phyloP scores from a whole-genome alignment of 2,113 vertebrate species.

The Polyodon spathula region DNA sequence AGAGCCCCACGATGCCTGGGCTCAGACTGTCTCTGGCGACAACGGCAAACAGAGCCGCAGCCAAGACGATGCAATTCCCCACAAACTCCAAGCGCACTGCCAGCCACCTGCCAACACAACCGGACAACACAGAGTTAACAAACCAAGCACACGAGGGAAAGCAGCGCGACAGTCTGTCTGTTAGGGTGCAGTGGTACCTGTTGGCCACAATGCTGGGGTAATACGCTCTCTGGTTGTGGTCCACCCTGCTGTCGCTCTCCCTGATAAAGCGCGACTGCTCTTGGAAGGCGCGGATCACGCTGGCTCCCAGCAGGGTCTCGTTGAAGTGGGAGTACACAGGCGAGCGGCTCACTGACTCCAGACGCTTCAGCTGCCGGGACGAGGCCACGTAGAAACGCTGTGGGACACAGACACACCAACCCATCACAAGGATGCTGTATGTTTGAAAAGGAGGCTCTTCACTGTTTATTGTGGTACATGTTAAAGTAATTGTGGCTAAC shows the following conservation, averaged over 20 bases:
- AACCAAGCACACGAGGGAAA: background rate
- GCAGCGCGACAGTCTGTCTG: rapidly evolving
- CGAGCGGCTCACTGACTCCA: slow-evolving; percentile 88
- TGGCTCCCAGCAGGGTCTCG: slow-evolving; percentile 83
- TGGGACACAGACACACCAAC: background rate
- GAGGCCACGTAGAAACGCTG: slow-evolving; percentile 92
- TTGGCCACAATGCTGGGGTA: slow-evolving; percentile 92
- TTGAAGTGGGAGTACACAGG: slow-evolving; percentile 91
- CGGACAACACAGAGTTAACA: slow-evolving; percentile 10
- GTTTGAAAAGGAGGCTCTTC: too few species aligned
- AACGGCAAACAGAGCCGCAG: slow-evolving; percentile 78
- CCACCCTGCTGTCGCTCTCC: slow-evolving; percentile 77
- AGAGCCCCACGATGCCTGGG: slow-evolving; percentile 79
- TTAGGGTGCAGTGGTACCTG: slow-evolving; percentile 51
- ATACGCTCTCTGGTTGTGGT: slow-evolving; percentile 91
- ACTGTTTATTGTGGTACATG: too few species aligned
- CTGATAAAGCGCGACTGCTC: slow-evolving; percentile 79
- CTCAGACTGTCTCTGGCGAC: slow-evolving; percentile 73
- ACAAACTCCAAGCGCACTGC: slow-evolving; percentile 84
- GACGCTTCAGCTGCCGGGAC: slow-evolving; percentile 85
- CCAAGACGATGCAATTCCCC: slow-evolving; percentile 83
- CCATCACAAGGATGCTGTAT: too few species aligned
- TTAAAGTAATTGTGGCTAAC: too few species aligned
- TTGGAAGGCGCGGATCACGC: slow-evolving; percentile 81
- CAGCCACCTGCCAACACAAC: slow-evolving; percentile 69